Evolutionary conservation across 2,113 vertebrate species (phyloP).

Genomic region (Cercopithecus mona): DNA sequence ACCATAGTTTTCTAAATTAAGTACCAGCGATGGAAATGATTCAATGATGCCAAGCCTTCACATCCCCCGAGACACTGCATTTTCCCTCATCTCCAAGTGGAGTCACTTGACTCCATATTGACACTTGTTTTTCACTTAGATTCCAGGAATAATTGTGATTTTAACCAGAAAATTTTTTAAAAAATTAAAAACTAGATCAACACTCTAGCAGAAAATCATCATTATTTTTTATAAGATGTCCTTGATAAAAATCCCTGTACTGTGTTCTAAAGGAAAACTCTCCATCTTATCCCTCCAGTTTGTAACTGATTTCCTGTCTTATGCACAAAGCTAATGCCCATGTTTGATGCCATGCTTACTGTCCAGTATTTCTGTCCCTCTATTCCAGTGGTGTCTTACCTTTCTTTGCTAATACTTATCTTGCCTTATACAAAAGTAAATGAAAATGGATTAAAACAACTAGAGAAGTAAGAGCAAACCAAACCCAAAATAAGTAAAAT

Average conservation of each 20-base stretch:
- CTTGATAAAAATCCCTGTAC: background rate
- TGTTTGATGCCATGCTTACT: background rate
- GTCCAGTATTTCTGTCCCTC: background rate
- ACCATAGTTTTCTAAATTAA: background rate
- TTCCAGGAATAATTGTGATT: background rate
- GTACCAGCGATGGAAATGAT: background rate
- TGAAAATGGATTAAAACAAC: too few relatives aligned
- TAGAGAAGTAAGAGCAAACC: too few relatives aligned
- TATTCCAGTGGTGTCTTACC: background rate
- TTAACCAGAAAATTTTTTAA: background rate
- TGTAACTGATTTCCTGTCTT: background rate
- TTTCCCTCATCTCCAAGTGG: background rate
- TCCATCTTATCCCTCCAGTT: background rate
- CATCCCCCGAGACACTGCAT: background rate
- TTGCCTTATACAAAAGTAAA: too few relatives aligned
- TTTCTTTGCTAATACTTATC: background rate
- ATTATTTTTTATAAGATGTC: background rate
- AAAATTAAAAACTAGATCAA: background rate
- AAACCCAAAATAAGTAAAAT: too few relatives aligned
- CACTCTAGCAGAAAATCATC: background rate
- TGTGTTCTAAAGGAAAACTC: background rate
- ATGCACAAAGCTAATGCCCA: background rate
- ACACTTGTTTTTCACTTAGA: conserved; percentile 2
- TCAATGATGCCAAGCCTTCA: background rate
- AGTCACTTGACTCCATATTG: background rate